phyloP scores from a whole-genome alignment of 2,797 vertebrate genomes.

The Echeneis naucrates region DNA sequence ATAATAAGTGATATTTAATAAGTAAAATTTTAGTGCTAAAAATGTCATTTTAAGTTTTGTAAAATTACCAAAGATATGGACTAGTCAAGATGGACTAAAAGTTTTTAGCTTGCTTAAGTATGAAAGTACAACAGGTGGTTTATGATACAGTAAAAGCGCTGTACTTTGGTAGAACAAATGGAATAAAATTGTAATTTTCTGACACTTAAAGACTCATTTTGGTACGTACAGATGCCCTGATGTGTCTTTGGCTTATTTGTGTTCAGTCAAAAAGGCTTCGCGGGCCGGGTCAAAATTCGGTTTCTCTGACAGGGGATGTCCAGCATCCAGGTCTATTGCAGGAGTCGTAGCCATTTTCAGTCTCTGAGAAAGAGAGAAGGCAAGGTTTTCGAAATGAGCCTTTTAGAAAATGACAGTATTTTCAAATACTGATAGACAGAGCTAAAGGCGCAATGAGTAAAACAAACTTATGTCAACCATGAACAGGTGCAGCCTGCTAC shows the following conservation, averaged over 20 bases:
- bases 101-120: not conserved
- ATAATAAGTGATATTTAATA: not conserved
- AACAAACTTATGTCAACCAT: not conserved
- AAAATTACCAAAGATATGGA: not conserved
- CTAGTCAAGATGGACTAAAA: not conserved
- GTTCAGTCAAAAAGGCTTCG: slow-evolving; percentile 45
- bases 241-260: not conserved
- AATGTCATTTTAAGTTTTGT: not conserved
- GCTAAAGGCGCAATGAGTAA: not conserved
- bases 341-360: slow-evolving; percentile 64
- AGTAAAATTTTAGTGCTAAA: not conserved
- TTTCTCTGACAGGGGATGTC: slow-evolving; percentile 45
- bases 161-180: slow-evolving; percentile 12
- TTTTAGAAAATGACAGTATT: not conserved
- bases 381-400: slow-evolving; percentile 7
- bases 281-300: slow-evolving; percentile 20
- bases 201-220: not conserved
- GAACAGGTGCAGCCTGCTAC: not conserved
- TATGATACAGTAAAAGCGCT: not conserved
- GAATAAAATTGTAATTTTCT: not conserved
- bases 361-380: slow-evolving; percentile 63
- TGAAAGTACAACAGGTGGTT: not conserved
- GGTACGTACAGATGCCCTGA: not conserved
- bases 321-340: slow-evolving; percentile 59
- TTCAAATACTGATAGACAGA: not conserved